A percentile compares a stretch with the other conserved stretches of the same genome.
phyloP scores from a whole-genome alignment of 2,888 invertebrate genomes.

The Thymelicus lineola region DNA sequence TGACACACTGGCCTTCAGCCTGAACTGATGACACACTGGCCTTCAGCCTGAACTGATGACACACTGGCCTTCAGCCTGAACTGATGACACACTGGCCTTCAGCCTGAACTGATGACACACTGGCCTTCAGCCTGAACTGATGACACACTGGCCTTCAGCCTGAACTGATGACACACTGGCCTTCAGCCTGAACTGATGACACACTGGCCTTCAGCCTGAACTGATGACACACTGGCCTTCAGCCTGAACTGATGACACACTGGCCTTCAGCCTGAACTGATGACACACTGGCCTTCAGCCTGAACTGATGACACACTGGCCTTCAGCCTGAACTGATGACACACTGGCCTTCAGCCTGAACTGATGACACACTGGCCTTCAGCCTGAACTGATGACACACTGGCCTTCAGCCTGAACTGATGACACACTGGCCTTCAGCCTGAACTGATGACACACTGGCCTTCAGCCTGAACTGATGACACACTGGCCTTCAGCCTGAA shows the following conservation, averaged over 20 bases:
- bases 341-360: background rate
- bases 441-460: background rate
- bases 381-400: background rate
- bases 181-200: background rate
- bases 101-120: background rate
- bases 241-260: background rate
- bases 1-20: conserved; percentile 1
- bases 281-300: conserved; percentile 1
- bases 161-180: background rate
- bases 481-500: conserved; percentile 1
- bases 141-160: conserved; percentile 13
- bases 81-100: background rate
- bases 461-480: background rate
- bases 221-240: background rate
- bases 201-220: conserved; percentile 1
- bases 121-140: conserved; percentile 10
- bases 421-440: conserved; percentile 13
- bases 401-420: conserved; percentile 10
- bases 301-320: background rate
- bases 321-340: background rate
- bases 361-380: background rate
- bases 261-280: background rate
- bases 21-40: background rate
- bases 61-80: background rate
- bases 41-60: background rate